phyloP scores from a whole-genome alignment of 1,140 invertebrate species.

The Globodera rostochiensis region DNA sequence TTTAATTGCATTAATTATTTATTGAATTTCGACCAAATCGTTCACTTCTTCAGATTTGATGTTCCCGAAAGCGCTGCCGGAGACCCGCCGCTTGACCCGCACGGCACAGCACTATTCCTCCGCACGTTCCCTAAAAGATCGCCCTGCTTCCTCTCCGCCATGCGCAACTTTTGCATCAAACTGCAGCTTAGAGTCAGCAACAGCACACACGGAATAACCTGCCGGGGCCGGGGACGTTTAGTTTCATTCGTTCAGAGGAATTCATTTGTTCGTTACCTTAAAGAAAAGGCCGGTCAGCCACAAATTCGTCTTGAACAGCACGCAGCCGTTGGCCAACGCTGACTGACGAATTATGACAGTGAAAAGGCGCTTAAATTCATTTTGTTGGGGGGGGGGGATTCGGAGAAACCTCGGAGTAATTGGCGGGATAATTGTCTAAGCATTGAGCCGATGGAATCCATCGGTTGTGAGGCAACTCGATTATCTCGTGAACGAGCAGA shows the following conservation, averaged over 20 bases:
- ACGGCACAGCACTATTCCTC: conserved; percentile 17
- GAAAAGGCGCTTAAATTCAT: conserved; percentile 1
- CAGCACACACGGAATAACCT: conserved; percentile 59
- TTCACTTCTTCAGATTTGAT: conserved; percentile 6
- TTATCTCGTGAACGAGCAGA: conserved; percentile 56
- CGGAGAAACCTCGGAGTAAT: conserved; percentile 50
- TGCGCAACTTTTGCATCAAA: conserved; percentile 49
- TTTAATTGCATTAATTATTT: neutral
- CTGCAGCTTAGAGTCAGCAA: conserved; percentile 52
- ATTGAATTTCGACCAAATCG: neutral
- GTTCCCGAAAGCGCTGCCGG: neutral
- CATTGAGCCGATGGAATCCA: conserved; percentile 39
- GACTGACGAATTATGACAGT: conserved; percentile 43
- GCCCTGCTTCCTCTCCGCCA: conserved; percentile 51
- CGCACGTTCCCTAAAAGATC: conserved; percentile 36
- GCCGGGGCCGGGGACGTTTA: conserved; percentile 1
- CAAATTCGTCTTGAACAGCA: conserved; percentile 56
- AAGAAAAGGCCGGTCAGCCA: conserved; percentile 61
- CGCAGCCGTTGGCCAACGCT: conserved; percentile 52
- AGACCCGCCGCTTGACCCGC: conserved; percentile 1
- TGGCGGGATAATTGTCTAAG: conserved; percentile 29
- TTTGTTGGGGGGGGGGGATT: conserved; percentile 1
- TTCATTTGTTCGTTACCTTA: conserved; percentile 28
- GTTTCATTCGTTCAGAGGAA: neutral
- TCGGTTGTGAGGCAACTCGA: conserved; percentile 32